Conservation (phyloP, 1,140 invertebrate species). For the Drosophila athabasca region DNA sequence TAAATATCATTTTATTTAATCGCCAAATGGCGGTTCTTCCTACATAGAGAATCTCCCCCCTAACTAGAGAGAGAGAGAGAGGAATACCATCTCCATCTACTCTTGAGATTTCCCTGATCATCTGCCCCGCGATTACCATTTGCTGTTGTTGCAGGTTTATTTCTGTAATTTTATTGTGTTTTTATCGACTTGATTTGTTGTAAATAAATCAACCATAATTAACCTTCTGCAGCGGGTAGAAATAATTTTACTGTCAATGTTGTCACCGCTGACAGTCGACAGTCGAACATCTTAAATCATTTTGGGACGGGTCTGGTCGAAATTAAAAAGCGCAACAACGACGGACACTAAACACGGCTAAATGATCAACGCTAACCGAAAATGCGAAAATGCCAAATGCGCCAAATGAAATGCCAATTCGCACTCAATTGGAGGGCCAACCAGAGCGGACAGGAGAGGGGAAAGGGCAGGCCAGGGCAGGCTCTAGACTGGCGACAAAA, state of each 20-base stretch:
- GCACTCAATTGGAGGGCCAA: conserved; percentile 59
- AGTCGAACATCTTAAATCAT: conserved; percentile 82
- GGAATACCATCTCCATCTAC: no score
- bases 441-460: no score
- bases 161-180: conserved; percentile 8
- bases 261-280: conserved; percentile 66
- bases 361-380: conserved; percentile 70
- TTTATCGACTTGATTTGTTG: conserved; percentile 42
- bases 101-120: no score
- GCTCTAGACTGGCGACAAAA: conserved; percentile 52
- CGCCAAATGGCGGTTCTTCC: no score
- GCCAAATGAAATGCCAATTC: conserved; percentile 81
- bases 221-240: conserved; percentile 75
- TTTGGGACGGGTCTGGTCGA: conserved; percentile 45
- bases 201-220: conserved; percentile 82
- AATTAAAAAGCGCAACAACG: conserved; percentile 71
- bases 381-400: conserved; percentile 79
- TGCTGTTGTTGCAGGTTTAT: conserved; percentile 7
- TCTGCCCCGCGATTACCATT: conserved; percentile 1
- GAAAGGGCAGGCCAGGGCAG: no score
- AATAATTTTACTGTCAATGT: conserved; percentile 82
- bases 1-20: no score
- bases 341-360: conserved; percentile 74
- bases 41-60: no score
- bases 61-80: no score